These are phyloP conservation scores for Drosophila demipolita DNA, from an alignment of 2,888 invertebrate species.

Conservation along the genomic window DNA sequence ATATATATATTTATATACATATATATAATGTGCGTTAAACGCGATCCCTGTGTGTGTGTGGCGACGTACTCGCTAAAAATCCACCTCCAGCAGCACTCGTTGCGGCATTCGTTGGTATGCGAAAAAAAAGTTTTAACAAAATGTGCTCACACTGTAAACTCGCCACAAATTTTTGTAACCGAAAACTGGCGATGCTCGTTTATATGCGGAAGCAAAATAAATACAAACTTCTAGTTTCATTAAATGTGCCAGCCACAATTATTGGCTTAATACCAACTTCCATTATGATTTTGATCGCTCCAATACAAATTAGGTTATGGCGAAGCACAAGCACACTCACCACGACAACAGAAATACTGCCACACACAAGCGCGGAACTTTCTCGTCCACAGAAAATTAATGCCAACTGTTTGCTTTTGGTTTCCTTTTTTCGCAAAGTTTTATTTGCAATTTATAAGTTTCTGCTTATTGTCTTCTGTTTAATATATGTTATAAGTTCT, in stretches of 20 bases:
- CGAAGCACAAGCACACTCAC: too few relatives aligned
- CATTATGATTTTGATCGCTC: not conserved
- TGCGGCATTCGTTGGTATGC: slow-evolving; percentile 35
- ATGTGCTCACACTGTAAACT: slow-evolving; percentile 27
- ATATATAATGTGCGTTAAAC: slow-evolving; percentile 44
- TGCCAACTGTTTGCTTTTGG: too few relatives aligned
- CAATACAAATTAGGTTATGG: too few relatives aligned
- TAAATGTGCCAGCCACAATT: not conserved
- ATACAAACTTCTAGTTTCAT: slow-evolving; percentile 21
- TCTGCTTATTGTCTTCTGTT: too few relatives aligned
- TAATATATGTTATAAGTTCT: too few relatives aligned
- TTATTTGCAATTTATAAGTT: too few relatives aligned
- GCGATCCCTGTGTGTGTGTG: slow-evolving; percentile 47
- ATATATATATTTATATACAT: slow-evolving; percentile 8
- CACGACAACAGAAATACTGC: too few relatives aligned
- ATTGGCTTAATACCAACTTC: not conserved
- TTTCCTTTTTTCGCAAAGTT: too few relatives aligned
- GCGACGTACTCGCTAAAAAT: slow-evolving; percentile 48
- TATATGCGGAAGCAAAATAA: slow-evolving; percentile 65
- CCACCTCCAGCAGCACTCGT: slow-evolving; percentile 24
- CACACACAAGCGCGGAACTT: too few relatives aligned
- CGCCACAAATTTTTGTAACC: slow-evolving; percentile 30
- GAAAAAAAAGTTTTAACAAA: slow-evolving; percentile 41
- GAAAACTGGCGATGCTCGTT: slow-evolving; percentile 30
- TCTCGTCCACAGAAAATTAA: too few relatives aligned